A percentile compares a stretch with the other conserved stretches of the same genome.
phyloP scores from a whole-genome alignment of 1,140 invertebrate species.

The Phymorhynchus buccinoides region DNA sequence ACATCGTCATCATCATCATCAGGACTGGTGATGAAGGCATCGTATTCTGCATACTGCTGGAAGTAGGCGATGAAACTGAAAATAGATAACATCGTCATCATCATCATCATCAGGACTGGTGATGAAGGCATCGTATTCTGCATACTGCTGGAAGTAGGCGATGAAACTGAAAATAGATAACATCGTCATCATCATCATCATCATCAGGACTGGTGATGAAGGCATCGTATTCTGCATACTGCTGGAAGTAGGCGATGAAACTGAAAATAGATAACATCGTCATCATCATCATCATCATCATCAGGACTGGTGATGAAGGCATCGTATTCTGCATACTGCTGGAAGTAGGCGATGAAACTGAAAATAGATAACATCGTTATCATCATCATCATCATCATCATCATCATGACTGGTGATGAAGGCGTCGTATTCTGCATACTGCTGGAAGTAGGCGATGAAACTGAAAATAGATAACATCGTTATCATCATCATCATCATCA shows the following conservation, averaged over 20 bases:
- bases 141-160: constrained; percentile 95
- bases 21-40: constrained; percentile 71
- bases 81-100: no score
- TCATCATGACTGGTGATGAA: constrained; percentile 71
- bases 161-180: constrained; percentile 88
- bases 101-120: constrained; percentile 70
- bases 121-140: constrained; percentile 83
- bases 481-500: no score
- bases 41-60: constrained; percentile 96
- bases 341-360: constrained; percentile 93
- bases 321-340: constrained; percentile 94
- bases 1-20: no score
- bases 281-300: no score
- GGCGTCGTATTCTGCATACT: constrained; percentile 90
- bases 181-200: no score
- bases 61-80: constrained; percentile 91
- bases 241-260: constrained; percentile 94
- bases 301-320: constrained; percentile 71
- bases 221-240: constrained; percentile 90
- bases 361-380: no score
- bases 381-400: no score
- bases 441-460: constrained; percentile 94
- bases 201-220: constrained; percentile 71
- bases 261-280: no score
- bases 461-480: no score